Evolutionary conservation across 2,888 invertebrate genomes (phyloP), one percentile per base, ranked within the genome.

Genomic region (Chymomyza caudatula): DNA sequence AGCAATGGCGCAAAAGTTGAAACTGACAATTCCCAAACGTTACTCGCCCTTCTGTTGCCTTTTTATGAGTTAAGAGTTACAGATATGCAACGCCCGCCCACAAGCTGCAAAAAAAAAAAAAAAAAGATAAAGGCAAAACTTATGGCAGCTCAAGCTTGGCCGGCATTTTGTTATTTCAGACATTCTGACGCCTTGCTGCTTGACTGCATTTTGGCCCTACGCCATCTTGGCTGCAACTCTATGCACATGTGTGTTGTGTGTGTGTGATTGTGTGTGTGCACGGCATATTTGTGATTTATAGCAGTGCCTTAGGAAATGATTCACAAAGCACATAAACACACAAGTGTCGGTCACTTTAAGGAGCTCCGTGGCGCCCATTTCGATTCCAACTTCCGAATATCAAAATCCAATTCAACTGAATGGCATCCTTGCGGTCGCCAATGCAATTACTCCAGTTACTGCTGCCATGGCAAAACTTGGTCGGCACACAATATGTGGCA

Each of bases 271-370:
- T 6, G 29, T 37, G 29, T 37, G 11, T 13, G 4, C 11, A 37
- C 2, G 11, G 11, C 5, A 37, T 37, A 37, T 37, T 37, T 37
- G 71, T 67, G 78, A 80, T 80, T 80, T 83, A 81, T 78, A 67
- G 73, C 51, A 53, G n/a, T 23, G 23, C 23, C 53, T 25, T 53
- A 25, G 23, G 66, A 64, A 52, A 61, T 69, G 65, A 70, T 69
- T 71, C 64, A 60, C 4, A 63, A 57, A 66, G 69, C 71, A 69
- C 83, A 82, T 77, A 77, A 79, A 74, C 77, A 77, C 64, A 60
- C 63, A 59, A 70, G 74, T 59, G 62, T 49, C 60, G 57, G 44
- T 22, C 42, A 43, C 56, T 44, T 64, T 37, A 37, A 37, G 29
- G 11, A 37, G 3, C 29, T 37, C 11, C 29, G 8, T 37, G 29